Percentiles rank a stretch among this genome's conserved stretches.
Conservation (phyloP, 2,797 vertebrate genomes). For the Pangasius djambal region DNA sequence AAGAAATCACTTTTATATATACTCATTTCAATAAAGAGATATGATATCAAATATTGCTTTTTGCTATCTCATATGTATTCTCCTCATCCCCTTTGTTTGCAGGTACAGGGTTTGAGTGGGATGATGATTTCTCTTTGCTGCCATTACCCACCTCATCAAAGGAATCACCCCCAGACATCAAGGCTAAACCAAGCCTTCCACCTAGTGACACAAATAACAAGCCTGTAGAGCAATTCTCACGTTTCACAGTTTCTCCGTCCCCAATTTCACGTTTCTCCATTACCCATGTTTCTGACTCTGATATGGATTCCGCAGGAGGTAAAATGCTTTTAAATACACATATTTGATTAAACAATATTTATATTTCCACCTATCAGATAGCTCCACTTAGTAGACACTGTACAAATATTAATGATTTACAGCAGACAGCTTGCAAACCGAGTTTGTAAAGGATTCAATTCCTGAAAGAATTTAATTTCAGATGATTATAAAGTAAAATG, state of each 20-base stretch:
- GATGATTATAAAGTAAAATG: neutral
- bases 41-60: neutral
- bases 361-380: neutral
- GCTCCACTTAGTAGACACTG: neutral
- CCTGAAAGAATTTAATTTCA: neutral
- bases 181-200: conserved; percentile 50
- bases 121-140: conserved; percentile 80
- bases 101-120: conserved; percentile 87
- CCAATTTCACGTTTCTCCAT: conserved; percentile 91
- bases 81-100: conserved; percentile 18
- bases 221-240: conserved; percentile 75
- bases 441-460: neutral
- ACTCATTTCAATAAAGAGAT: neutral
- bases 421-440: neutral
- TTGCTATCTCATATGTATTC: neutral
- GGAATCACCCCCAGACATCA: conserved; percentile 51
- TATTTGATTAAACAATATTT: neutral
- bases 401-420: neutral
- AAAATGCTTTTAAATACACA: neutral
- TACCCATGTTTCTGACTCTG: conserved; percentile 91
- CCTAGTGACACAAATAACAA: conserved; percentile 66
- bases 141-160: conserved; percentile 77
- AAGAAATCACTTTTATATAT: conserved; percentile 56
- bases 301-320: conserved; percentile 86
- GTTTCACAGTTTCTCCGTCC: conserved; percentile 91